Conservation (phyloP, 1,140 invertebrate genomes). For the Heliconius eleuchia region DNA sequence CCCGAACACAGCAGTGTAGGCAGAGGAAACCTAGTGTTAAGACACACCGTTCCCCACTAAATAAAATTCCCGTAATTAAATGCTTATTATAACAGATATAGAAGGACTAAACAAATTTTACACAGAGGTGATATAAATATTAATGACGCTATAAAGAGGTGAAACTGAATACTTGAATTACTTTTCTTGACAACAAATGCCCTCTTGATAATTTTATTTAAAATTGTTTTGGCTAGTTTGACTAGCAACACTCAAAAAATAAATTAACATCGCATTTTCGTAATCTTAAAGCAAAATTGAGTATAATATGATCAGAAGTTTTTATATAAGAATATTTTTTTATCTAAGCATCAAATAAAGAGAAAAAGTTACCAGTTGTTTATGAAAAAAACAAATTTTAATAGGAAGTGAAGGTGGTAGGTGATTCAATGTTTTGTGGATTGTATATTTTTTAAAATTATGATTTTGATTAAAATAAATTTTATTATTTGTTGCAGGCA, state of each 20-base stretch:
- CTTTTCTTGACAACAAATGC: constrained; percentile 30
- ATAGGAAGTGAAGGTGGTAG: too few relatives aligned
- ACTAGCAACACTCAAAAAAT: not conserved
- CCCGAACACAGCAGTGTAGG: too few relatives aligned
- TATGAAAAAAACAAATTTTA: too few relatives aligned
- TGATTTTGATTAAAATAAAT: not conserved
- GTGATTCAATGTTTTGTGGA: too few relatives aligned
- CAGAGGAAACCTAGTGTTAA: too few relatives aligned
- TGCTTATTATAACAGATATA: too few relatives aligned
- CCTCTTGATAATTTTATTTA: not conserved
- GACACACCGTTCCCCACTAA: too few relatives aligned
- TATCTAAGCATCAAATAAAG: not conserved
- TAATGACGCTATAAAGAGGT: constrained; percentile 30
- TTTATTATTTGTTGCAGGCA: constrained; percentile 67
- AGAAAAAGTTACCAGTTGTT: too few relatives aligned
- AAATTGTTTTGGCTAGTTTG: constrained; percentile 11
- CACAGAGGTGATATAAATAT: constrained; percentile 15
- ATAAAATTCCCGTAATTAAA: too few relatives aligned
- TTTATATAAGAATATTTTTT: not conserved
- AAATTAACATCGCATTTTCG: not conserved
- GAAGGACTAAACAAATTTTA: constrained; percentile 12
- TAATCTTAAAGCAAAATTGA: not conserved
- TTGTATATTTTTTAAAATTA: too few relatives aligned
- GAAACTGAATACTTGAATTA: constrained; percentile 28
- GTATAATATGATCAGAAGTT: not conserved